Evolutionary conservation across 1,140 invertebrate species (phyloP), one percentile per base, ranked within the genome.

Genomic region (Phymastichus coffea): DNA sequence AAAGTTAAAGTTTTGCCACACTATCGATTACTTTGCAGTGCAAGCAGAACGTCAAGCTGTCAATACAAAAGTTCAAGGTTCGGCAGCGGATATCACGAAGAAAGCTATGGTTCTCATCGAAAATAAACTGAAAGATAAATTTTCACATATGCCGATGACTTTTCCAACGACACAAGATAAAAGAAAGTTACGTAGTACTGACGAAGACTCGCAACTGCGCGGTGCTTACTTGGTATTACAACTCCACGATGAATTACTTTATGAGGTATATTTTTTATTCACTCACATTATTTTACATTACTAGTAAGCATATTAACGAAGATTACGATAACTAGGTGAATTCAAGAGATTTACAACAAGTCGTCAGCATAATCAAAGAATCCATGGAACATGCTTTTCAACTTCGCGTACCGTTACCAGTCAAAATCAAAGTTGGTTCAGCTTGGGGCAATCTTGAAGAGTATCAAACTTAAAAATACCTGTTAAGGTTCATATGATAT

Each of bases 211-310:
- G 3, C 52, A 57, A 43, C 66, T 61, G 33, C 80, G 69, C 55
- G 77, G 76, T 28, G 85, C 85, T 1, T 85, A 83, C 61, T 81
- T 97, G 17, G 84, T 98, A 3, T 79, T 98, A 33, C 94, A 98
- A 73, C 80, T 99, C 62, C 96, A 99, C 72, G 97, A 99, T 81
- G 97, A 99, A 83, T 81, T 99, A 1, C 87, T 99, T 22, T 98
- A 92, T 70, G 95, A 99, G 83, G 93, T 97, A 57, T 12, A 33
- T 33, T 33, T 33, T 7, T 12, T 33, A 6, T 33, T 33, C 28
- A 30, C 28, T 30, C 12, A 12, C 12, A 30, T n/a, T n/a, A n/a
- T n/a, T n/a, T n/a, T n/a, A n/a, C n/a, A n/a, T n/a, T n/a, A n/a
- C n/a, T n/a, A n/a, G n/a, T n/a, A n/a, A n/a, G n/a, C n/a, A n/a